Conservation (phyloP, 2,888 invertebrate genomes). For the Tetanocera ferruginea region DNA sequence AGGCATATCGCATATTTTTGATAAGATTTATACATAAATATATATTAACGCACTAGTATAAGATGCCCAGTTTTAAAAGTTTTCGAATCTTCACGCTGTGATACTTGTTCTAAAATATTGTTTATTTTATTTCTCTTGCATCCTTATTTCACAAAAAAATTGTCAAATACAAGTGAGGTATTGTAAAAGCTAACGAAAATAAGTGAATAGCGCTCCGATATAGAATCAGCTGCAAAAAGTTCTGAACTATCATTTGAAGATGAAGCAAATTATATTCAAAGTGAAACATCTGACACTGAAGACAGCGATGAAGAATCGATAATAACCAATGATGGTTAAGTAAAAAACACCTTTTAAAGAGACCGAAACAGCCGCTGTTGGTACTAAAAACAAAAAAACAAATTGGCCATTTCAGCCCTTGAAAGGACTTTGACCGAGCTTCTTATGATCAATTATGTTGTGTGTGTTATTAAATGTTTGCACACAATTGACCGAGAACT, state of each 20-base stretch:
- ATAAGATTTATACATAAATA: too few species aligned
- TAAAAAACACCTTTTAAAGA: conserved; percentile 21
- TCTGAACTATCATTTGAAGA: conserved; percentile 38
- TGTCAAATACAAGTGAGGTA: conserved; percentile 19
- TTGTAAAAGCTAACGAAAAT: conserved; percentile 24
- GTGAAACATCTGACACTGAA: conserved; percentile 37
- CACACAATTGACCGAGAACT: too few species aligned
- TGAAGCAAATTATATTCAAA: conserved; percentile 35
- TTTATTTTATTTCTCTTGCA: conserved; percentile 26
- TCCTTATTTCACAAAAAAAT: conserved; percentile 29
- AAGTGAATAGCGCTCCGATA: conserved; percentile 37
- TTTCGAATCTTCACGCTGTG: too few species aligned
- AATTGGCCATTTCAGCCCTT: too few species aligned
- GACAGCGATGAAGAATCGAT: conserved; percentile 37
- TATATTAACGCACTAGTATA: too few species aligned
- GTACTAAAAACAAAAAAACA: too few species aligned
- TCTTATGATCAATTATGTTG: too few species aligned
- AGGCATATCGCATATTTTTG: too few species aligned
- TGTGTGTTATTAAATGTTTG: too few species aligned
- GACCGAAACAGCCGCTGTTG: conserved; percentile 12
- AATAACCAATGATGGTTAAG: conserved; percentile 31
- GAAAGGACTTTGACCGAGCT: too few species aligned
- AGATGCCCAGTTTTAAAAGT: too few species aligned
- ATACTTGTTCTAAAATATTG: conserved; percentile 21
- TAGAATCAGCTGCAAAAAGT: conserved; percentile 37